Evolutionary conservation across 2,888 invertebrate genomes (phyloP).

Genomic region (Ophioninae sp.): DNA sequence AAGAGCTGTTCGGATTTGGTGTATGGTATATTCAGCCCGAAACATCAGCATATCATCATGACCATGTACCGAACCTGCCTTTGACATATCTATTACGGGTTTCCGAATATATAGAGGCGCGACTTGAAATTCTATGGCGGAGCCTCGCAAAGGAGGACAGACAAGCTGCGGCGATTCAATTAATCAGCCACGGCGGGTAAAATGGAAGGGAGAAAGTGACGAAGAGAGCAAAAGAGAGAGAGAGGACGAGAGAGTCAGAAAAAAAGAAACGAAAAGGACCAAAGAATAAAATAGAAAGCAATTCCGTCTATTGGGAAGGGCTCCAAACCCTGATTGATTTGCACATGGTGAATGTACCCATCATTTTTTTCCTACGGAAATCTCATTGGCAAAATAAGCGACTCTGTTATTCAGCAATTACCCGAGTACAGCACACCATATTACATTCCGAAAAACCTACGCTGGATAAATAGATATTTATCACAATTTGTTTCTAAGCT

Average conservation of each 20-base stretch:
- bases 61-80: slow-evolving; percentile 76
- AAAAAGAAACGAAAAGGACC: slow-evolving; percentile 64
- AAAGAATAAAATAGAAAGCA: slow-evolving; percentile 33
- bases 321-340: slow-evolving; percentile 40
- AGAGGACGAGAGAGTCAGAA: neutral
- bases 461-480: neutral
- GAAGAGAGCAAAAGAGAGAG: slow-evolving; percentile 30
- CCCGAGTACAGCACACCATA: neutral
- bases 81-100: slow-evolving; percentile 80
- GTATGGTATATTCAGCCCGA: slow-evolving; percentile 56
- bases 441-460: neutral
- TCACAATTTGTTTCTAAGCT: neutral
- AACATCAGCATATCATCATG: slow-evolving; percentile 77
- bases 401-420: slow-evolving; percentile 7
- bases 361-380: slow-evolving; percentile 30
- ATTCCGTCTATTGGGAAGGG: slow-evolving; percentile 29
- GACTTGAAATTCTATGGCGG: slow-evolving; percentile 76
- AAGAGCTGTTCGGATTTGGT: slow-evolving; percentile 10
- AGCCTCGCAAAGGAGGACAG: slow-evolving; percentile 46
- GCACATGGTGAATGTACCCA: slow-evolving; percentile 37
- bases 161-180: slow-evolving; percentile 75
- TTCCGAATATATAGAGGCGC: slow-evolving; percentile 74
- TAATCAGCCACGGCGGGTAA: slow-evolving; percentile 79
- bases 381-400: slow-evolving; percentile 29
- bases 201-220: slow-evolving; percentile 71